A percentile compares a stretch with the other conserved stretches of the same genome.
These are phyloP conservation scores for Mythimna impura DNA, from an alignment of 2,888 invertebrate genomes.

Conservation along the genomic window DNA sequence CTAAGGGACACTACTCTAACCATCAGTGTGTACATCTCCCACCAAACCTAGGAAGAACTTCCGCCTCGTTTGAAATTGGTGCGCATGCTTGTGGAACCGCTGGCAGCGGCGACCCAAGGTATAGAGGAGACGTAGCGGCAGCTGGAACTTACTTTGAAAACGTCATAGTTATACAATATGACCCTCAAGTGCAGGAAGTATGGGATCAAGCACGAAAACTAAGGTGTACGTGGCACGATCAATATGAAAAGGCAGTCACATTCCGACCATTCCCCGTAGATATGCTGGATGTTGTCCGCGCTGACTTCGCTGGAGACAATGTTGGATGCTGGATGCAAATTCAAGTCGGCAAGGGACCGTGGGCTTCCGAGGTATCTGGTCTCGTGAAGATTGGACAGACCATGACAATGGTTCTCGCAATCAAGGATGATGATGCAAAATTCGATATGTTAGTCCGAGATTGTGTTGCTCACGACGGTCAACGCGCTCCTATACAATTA, in stretches of 20 bases:
- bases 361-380: conserved; percentile 98
- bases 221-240: conserved; percentile 98
- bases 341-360: conserved; percentile 98
- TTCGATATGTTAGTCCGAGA: conserved; percentile 98
- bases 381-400: conserved; percentile 98
- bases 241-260: conserved; percentile 98
- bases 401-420: conserved; percentile 98
- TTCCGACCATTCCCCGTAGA: conserved; percentile 98
- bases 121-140: conserved; percentile 96
- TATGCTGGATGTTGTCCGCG: conserved; percentile 98
- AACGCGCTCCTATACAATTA: conserved; percentile 97
- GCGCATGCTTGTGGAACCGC: conserved; percentile 98
- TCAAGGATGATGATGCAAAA: conserved; percentile 98
- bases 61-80: conserved; percentile 97
- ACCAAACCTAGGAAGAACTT: conserved; percentile 95
- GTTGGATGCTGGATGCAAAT: conserved; percentile 99
- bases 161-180: conserved; percentile 97
- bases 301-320: conserved; percentile 98
- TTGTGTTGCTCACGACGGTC: conserved; percentile 98
- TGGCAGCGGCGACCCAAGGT: conserved; percentile 97
- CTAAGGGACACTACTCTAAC: conserved; percentile 98
- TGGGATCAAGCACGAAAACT: conserved; percentile 98
- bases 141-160: conserved; percentile 98
- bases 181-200: conserved; percentile 98
- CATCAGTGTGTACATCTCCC: conserved; percentile 97